Base-by-base conservation (phyloP, 2,113 vertebrate genomes). In the Python bivittatus region DNA sequence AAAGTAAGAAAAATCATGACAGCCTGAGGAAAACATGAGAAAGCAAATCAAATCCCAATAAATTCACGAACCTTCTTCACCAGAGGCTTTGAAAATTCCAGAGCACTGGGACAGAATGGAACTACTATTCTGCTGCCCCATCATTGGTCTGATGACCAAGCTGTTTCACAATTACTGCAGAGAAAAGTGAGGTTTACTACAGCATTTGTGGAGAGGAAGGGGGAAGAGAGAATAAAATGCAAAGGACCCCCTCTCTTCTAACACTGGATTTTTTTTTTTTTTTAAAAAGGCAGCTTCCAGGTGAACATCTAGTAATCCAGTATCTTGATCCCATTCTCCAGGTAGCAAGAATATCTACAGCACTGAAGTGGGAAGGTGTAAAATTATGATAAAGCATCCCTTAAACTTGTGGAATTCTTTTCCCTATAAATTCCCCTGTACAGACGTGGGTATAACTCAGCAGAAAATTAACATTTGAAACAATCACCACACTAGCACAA, bases 381-480 rank as follows among this genome's bases (percentile, higher is more conserved):
- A 25, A 8, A 25, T 86, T 57, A 48, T 3, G 29, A 56, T 88
- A 33, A 68, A 88, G 38, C 52, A 72, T 25, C 89, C 5, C n/a
- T 53, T 61, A 54, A 61, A 13, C 33, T 89, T 42, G 44, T 84
- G 20, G 56, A 44, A 29, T 44, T 23, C 20, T 29, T 0, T 15
- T 27, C 10, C 29, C 23, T 84, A 84, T 84, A 88, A 92, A 92
- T 88, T 52, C 54, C 44, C 56, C 57, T 56, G n/a, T 64, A 54
- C 38, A 64, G 88, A 84, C 23, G 38, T 61, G 88, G 29, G 56
- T 42, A 89, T 92, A 89, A 84, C 72, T 92, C 91, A 92, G 88
- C 91, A 89, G 44, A 89, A 92, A 92, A 91, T 92, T 88, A 91
- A 17, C 57, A 94, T 93, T 89, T 92, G 88, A 94, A 54, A 54